These are phyloP conservation scores for Epinotia ramella DNA, from an alignment of 2,888 invertebrate species.

Conservation along the genomic window DNA sequence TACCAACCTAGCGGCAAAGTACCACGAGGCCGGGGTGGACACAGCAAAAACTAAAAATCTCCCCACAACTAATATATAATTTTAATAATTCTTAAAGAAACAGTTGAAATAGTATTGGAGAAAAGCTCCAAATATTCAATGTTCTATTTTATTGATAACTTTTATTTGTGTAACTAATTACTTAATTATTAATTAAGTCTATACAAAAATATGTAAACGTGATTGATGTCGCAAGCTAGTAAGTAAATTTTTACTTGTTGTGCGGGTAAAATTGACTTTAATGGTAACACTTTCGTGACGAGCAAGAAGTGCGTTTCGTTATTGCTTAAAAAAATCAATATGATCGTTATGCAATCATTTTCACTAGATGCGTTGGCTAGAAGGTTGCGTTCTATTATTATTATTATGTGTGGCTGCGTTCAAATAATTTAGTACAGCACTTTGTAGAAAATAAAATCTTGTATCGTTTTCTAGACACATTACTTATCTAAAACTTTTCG, in stretches of 20 bases:
- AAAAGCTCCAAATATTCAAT: background rate
- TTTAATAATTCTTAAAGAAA: background rate
- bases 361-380: slow-evolving; percentile 12
- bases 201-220: background rate
- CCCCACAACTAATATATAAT: slow-evolving; percentile 42
- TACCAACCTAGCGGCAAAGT: slow-evolving; percentile 75
- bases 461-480: background rate
- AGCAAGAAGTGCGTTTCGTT: slow-evolving; percentile 59
- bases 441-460: background rate
- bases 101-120: background rate
- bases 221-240: background rate
- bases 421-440: background rate
- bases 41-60: slow-evolving; percentile 46
- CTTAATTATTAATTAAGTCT: no score
- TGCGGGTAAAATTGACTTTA: slow-evolving; percentile 28
- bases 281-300: slow-evolving; percentile 62
- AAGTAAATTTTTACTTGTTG: slow-evolving; percentile 6
- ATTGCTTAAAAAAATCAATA: slow-evolving; percentile 38
- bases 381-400: slow-evolving; percentile 33
- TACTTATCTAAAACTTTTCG: background rate
- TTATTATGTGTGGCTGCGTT: no score
- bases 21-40: slow-evolving; percentile 81
- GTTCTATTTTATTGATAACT: background rate
- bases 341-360: slow-evolving; percentile 32
- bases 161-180: background rate